Base-by-base conservation (phyloP, 2,113 vertebrate genomes). In the Ia io region DNA sequence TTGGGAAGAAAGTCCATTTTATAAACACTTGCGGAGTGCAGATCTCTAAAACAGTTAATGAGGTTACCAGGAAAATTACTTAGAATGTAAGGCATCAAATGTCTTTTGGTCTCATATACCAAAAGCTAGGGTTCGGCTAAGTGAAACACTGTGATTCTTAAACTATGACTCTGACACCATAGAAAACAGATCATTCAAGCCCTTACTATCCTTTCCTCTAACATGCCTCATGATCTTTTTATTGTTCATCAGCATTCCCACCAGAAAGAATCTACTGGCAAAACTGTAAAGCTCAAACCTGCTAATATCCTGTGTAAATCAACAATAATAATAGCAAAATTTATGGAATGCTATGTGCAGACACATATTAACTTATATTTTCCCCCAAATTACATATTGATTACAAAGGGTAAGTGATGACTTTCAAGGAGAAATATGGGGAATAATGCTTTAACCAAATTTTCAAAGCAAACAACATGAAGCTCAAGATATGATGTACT, bases 401-500 rank as follows among this genome's bases (percentile, higher is more conserved):
- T 70, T 89, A 90, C 82, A 94, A 89, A 78, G 67, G 44, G 11
- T 53, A 94, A 92, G 70, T 67, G 76, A 25, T 84, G 93, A 76
- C 23, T 88, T 94, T 96, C 25, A 87, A 32, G 22, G 13, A 93
- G 56, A 89, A 88, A 91, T 44, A 93, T 23, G 16, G 30, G 69
- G 35, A 73, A 67, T 51, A 92, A n/a, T 10, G 79, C 18, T 42
- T 73, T 59, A 77, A 84, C 44, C 35, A 95, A 83, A 86, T 84
- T 90, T 92, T 93, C 76, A 92, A 92, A 92, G 20, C 37, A 74
- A 92, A 86, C 42, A 83, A 70, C 20, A 88, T 13, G 28, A 89
- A 77, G 22, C 53, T 89, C 23, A 91, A 88, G 49, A 89, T 53
- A 94, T 1, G 30, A 79, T 32, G 32, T 51, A 78, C 42, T 83